Conservation (phyloP, 2,888 invertebrate genomes). For the Chirona hameri region DNA sequence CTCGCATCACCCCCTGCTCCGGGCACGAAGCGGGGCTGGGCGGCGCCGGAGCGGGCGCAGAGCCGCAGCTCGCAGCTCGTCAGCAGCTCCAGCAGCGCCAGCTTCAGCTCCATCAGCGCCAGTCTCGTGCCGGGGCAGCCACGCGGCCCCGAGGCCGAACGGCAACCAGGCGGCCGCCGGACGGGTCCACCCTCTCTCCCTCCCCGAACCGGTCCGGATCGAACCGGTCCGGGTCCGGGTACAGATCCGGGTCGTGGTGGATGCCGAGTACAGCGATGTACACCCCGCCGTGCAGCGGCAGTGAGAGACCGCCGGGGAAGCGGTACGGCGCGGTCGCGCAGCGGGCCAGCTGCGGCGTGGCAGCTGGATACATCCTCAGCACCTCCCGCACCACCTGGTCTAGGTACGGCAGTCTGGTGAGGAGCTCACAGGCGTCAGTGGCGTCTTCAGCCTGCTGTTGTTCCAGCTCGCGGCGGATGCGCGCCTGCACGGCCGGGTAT, state of each 20-base stretch:
- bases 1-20: neutral
- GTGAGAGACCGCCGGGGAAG: neutral
- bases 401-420: neutral
- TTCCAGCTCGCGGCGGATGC: neutral
- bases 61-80: neutral
- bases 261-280: neutral
- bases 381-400: slow-evolving; percentile 3
- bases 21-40: neutral
- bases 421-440: neutral
- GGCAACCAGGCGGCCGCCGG: slow-evolving; percentile 4
- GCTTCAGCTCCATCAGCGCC: slow-evolving; percentile 8
- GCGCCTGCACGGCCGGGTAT: neutral
- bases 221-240: neutral
- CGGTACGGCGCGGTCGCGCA: neutral
- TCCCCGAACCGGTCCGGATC: neutral
- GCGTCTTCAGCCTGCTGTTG: neutral
- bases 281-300: neutral
- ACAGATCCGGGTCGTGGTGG: neutral
- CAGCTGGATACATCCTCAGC: neutral
- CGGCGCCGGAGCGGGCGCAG: neutral
- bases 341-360: slow-evolving; percentile 23
- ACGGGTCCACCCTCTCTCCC: neutral
- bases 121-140: neutral
- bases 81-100: neutral
- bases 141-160: neutral